phyloP scores from a whole-genome alignment of 2,888 invertebrate genomes.

The Antheraea assamensis region DNA sequence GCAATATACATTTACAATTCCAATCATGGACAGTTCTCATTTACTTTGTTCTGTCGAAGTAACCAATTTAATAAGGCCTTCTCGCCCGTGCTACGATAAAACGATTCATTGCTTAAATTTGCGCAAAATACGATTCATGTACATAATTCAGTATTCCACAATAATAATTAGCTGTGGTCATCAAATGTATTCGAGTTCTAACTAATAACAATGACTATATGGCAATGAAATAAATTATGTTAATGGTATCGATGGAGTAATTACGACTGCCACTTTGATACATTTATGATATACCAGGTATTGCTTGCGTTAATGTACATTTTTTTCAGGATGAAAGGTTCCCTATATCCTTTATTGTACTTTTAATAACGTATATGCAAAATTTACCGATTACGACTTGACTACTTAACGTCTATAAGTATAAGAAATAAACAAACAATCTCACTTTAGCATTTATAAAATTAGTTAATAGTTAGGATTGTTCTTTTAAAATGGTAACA shows the following conservation, averaged over 20 bases:
- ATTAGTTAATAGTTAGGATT: too few species aligned
- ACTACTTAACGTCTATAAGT: too few species aligned
- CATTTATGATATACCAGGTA: background rate
- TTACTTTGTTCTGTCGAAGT: slow-evolving; percentile 26
- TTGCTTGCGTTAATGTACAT: too few species aligned
- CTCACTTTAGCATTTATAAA: too few species aligned
- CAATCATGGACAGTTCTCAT: slow-evolving; percentile 3
- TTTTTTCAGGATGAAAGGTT: too few species aligned
- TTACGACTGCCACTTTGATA: background rate
- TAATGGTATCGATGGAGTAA: background rate
- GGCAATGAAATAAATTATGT: background rate
- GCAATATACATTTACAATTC: slow-evolving; percentile 10
- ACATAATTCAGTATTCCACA: slow-evolving; percentile 24
- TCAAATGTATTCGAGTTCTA: background rate
- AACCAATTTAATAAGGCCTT: slow-evolving; percentile 8
- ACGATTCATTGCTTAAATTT: slow-evolving; percentile 32
- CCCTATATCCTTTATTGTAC: too few species aligned
- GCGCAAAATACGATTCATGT: slow-evolving; percentile 31
- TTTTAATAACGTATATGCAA: too few species aligned
- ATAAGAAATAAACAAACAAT: too few species aligned
- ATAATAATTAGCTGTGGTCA: background rate
- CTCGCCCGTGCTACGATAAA: slow-evolving; percentile 5
- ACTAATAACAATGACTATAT: background rate
- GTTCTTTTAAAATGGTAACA: too few species aligned
- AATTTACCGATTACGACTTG: too few species aligned